phyloP scores from a whole-genome alignment of 2,888 invertebrate genomes.

The Philopedon plagiatum region DNA sequence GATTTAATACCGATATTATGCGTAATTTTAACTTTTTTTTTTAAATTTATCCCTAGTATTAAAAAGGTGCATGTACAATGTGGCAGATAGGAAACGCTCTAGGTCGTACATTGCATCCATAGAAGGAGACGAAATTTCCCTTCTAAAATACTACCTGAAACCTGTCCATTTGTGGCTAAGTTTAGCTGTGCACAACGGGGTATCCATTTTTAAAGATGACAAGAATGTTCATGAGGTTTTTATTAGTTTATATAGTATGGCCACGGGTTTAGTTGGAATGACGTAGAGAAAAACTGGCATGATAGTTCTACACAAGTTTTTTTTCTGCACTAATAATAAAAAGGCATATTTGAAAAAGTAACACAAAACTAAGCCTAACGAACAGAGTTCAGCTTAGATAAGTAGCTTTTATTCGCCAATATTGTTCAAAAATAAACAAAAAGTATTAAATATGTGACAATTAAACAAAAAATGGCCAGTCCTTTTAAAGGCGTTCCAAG shows the following conservation, averaged over 20 bases:
- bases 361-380: too few species aligned
- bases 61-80: constrained; percentile 70
- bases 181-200: constrained; percentile 68
- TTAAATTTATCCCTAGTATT: constrained; percentile 63
- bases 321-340: too few species aligned
- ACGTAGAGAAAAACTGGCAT: background rate
- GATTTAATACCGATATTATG: constrained; percentile 12
- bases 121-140: constrained; percentile 58
- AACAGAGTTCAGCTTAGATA: too few species aligned
- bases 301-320: background rate
- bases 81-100: constrained; percentile 59
- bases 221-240: constrained; percentile 69
- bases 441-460: too few species aligned
- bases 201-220: constrained; percentile 68
- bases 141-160: constrained; percentile 65
- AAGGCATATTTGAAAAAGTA: too few species aligned
- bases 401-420: too few species aligned
- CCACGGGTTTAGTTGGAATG: background rate
- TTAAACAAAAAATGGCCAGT: too few species aligned
- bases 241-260: background rate
- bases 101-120: constrained; percentile 51
- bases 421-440: too few species aligned
- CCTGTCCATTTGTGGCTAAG: constrained; percentile 66
- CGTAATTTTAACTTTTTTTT: too few species aligned
- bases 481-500: too few species aligned